phyloP scores from a whole-genome alignment of 2,888 invertebrate species.

The Lasioglossum leucozonium region DNA sequence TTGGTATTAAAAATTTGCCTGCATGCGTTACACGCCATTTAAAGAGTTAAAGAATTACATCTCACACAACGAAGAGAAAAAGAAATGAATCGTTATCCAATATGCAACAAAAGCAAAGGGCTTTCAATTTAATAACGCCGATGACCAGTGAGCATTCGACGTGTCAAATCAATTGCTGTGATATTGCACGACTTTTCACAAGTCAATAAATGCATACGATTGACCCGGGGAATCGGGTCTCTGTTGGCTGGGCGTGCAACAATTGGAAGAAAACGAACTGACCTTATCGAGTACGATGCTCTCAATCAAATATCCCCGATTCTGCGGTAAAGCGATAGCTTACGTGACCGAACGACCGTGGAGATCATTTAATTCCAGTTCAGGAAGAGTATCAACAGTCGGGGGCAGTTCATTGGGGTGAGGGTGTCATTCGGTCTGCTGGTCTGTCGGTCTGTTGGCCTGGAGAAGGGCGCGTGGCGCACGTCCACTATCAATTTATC shows the following conservation, averaged over 20 bases:
- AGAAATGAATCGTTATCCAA: too few relatives aligned
- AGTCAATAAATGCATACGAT: background rate
- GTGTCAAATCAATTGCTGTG: background rate
- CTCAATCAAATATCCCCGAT: slow-evolving; percentile 16
- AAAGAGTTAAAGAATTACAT: too few relatives aligned
- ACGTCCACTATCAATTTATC: slow-evolving; percentile 84
- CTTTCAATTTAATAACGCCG: too few relatives aligned
- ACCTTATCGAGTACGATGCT: background rate
- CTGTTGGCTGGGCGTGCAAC: background rate
- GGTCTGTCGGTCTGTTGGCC: slow-evolving; percentile 71
- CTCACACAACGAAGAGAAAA: too few relatives aligned
- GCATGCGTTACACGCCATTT: too few relatives aligned
- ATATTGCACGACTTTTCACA: background rate
- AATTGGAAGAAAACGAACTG: background rate
- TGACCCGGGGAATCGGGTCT: background rate
- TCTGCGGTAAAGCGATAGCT: slow-evolving; percentile 27
- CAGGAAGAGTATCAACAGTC: slow-evolving; percentile 65
- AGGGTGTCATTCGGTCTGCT: slow-evolving; percentile 74
- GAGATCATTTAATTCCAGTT: slow-evolving; percentile 68
- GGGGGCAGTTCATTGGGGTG: slow-evolving; percentile 68
- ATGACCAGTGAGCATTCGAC: background rate
- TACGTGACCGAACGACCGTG: slow-evolving; percentile 61
- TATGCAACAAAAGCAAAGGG: too few relatives aligned
- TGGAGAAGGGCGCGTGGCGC: slow-evolving; percentile 77
- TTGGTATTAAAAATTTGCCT: too few relatives aligned